phyloP scores from a whole-genome alignment of 2,888 invertebrate species.

The Eucera pruinosa region DNA sequence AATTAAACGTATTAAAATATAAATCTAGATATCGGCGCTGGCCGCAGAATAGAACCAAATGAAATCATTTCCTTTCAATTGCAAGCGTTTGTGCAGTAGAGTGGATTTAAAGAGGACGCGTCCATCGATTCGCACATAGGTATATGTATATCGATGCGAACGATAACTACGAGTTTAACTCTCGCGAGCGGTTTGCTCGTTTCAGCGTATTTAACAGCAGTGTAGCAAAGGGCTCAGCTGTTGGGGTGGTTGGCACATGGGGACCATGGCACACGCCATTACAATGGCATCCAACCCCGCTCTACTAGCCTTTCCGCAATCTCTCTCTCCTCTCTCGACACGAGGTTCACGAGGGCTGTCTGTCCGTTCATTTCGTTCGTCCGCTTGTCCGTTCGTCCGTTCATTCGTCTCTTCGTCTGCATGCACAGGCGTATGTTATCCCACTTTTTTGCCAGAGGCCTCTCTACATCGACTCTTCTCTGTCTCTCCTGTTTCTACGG shows the following conservation, averaged over 20 bases:
- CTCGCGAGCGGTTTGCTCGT: conserved; percentile 72
- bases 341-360: conserved; percentile 73
- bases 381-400: conserved; percentile 65
- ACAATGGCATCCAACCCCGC: conserved; percentile 72
- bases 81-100: conserved; percentile 61
- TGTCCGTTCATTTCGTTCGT: conserved; percentile 68
- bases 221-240: conserved; percentile 73
- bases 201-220: conserved; percentile 73
- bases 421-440: conserved; percentile 74
- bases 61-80: conserved; percentile 72
- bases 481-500: conserved; percentile 59
- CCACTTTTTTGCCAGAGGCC: conserved; percentile 74
- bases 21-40: conserved; percentile 55
- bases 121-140: conserved; percentile 65
- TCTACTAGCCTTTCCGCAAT: conserved; percentile 51
- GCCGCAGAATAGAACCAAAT: conserved; percentile 59
- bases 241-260: conserved; percentile 74
- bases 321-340: conserved; percentile 69
- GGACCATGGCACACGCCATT: conserved; percentile 77
- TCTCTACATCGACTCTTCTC: conserved; percentile 59
- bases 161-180: conserved; percentile 76
- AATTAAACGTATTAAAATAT: conserved; percentile 62
- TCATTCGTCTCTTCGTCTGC: conserved; percentile 69
- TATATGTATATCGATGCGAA: conserved; percentile 68
- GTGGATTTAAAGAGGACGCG: conserved; percentile 72